These are phyloP conservation scores for Periophthalmus modestus DNA, from an alignment of 2,113 vertebrate genomes.

Conservation along the genomic window DNA sequence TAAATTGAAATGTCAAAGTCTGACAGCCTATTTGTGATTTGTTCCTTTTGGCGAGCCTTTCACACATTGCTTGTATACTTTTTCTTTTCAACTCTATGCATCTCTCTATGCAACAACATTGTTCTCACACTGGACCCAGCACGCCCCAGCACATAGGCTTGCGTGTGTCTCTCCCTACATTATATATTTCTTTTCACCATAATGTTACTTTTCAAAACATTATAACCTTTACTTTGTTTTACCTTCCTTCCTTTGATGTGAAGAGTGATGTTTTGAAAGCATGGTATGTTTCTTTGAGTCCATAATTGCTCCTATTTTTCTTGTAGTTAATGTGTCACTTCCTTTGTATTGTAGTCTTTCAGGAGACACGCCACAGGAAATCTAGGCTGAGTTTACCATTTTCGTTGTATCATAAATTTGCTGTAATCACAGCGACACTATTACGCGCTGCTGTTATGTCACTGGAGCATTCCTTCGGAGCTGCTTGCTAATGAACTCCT, in stretches of 20 bases:
- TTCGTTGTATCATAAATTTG: slow-evolving; percentile 48
- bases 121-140: too few relatives aligned
- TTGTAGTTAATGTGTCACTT: background rate
- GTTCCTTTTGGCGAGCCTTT: too few relatives aligned
- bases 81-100: too few relatives aligned
- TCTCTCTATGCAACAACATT: too few relatives aligned
- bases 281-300: background rate
- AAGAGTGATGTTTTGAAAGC: background rate
- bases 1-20: too few relatives aligned
- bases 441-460: slow-evolving; percentile 58
- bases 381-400: slow-evolving; percentile 48
- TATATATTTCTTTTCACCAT: too few relatives aligned
- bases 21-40: too few relatives aligned
- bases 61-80: too few relatives aligned
- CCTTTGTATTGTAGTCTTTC: slow-evolving; percentile 22
- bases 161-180: too few relatives aligned
- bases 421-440: slow-evolving; percentile 50
- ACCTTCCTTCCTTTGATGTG: background rate
- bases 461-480: slow-evolving; percentile 48
- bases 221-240: too few relatives aligned
- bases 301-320: background rate
- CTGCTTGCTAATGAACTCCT: slow-evolving; percentile 59
- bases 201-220: too few relatives aligned
- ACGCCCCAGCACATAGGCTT: too few relatives aligned
- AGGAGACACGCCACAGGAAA: slow-evolving; percentile 17